A percentile compares a stretch with the other conserved stretches of the same genome.
phyloP scores from a whole-genome alignment of 2,113 vertebrate species.

The Polyodon spathula region DNA sequence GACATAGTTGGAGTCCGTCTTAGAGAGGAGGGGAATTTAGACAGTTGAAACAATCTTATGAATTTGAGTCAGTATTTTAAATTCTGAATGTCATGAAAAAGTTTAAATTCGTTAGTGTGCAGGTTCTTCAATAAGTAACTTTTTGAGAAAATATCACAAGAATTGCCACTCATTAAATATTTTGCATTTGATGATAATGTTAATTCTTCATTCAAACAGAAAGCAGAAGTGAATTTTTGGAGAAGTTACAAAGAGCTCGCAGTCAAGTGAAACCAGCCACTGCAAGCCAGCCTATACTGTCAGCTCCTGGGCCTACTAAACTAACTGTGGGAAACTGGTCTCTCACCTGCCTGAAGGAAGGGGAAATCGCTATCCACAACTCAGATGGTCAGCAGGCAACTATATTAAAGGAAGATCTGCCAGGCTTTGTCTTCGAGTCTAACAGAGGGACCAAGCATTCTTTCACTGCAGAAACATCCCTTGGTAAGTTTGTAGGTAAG shows the following conservation, averaged over 20 bases:
- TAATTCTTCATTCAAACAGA: conserved; percentile 52
- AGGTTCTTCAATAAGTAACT: too few relatives aligned
- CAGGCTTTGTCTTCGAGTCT: conserved; percentile 96
- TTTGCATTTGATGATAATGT: background rate
- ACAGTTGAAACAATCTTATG: too few relatives aligned
- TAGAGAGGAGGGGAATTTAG: too few relatives aligned
- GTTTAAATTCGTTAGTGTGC: too few relatives aligned
- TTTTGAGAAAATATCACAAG: too few relatives aligned
- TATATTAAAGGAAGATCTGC: conserved; percentile 92
- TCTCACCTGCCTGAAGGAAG: conserved; percentile 91
- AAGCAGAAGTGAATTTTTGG: conserved; percentile 95
- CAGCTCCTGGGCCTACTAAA: conserved; percentile 76
- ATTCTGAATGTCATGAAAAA: too few relatives aligned
- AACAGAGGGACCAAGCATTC: conserved; percentile 97
- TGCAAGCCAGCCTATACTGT: conserved; percentile 86
- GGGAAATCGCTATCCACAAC: conserved; percentile 97
- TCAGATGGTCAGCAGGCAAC: conserved; percentile 97
- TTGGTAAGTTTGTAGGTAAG: conserved; percentile 64
- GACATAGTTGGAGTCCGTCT: conserved; percentile 88
- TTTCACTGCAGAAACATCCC: conserved; percentile 93
- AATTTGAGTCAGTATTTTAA: too few relatives aligned
- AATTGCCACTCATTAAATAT: too few relatives aligned
- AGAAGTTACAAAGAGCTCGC: conserved; percentile 91
- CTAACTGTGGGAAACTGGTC: conserved; percentile 97
- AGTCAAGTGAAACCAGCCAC: conserved; percentile 94